Base-by-base conservation (phyloP, 2,888 invertebrate species). In the Meganola albula region DNA sequence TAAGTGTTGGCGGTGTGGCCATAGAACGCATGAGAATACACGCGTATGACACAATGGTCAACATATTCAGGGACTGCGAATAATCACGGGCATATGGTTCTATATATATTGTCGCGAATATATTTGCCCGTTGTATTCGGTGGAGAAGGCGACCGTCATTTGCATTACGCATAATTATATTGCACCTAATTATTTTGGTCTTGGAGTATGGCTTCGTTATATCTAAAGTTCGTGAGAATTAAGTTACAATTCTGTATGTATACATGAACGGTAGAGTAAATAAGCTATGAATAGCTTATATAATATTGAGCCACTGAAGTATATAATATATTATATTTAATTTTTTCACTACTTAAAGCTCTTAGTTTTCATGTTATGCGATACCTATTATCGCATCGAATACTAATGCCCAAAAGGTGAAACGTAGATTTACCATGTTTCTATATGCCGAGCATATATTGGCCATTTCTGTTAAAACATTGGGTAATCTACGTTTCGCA, bases 281-380 rank as follows among this genome's bases (percentile, higher is more conserved):
- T 77, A 82, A 84, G 83, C 83, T 78, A 78, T 66, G 63, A 58
- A 71, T 77, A 80, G 82, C 80, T 79, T 83, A 82, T 68, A 70
- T 63, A 71, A 77, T 74, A 76, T 82, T 84, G 84, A 85, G 84
- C 84, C 72, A 71, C 74, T 74, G 79, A 82, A 83, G 75, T 83
- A 74, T 77, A 76, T 77, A 73, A 66, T 73, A 77, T 74, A 74
- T 75, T 73, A 76, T 74, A 74, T 71, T 77, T 73, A 74, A 77
- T 74, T 77, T 69, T 69, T 82, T 82, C 70, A 74, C 85, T 87
- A 87, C 84, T 87, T 87, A 87, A 87, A 87, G 87, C 87, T 87
- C 86, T 86, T 85, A 86, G 77, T 77, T 82, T 79, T 83, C 77
- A 74, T 79, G 69, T 72, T 48, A 72, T 70, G 73, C 80, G 75